Conservation (phyloP, 2,888 invertebrate genomes). For the Pilophorus perplexus region DNA sequence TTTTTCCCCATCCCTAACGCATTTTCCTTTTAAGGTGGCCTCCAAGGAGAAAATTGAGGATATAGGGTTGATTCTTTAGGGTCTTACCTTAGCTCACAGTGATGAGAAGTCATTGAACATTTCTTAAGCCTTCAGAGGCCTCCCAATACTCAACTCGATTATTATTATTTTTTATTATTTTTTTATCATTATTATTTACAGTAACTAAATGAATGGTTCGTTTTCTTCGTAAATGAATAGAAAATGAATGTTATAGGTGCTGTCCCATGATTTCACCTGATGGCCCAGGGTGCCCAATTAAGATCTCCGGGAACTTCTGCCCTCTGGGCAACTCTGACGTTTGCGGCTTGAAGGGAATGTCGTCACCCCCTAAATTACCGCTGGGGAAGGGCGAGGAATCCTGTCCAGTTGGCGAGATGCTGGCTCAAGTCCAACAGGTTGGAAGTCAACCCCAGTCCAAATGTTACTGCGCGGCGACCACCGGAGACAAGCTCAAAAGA, state of each 20-base stretch:
- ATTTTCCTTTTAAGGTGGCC: too few relatives aligned
- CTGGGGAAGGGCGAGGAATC: conserved; percentile 1
- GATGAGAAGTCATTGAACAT: too few relatives aligned
- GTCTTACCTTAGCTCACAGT: too few relatives aligned
- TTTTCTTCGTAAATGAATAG: too few relatives aligned
- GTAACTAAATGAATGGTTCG: too few relatives aligned
- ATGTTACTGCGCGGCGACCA: background rate
- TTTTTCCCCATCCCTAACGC: too few relatives aligned
- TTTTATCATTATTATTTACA: too few relatives aligned
- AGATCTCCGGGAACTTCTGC: background rate
- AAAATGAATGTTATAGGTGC: conserved; percentile 20
- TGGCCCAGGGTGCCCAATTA: conserved; percentile 10
- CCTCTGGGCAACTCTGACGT: background rate
- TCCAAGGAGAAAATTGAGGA: too few relatives aligned
- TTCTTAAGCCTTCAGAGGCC: too few relatives aligned
- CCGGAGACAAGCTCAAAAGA: background rate
- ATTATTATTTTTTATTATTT: too few relatives aligned
- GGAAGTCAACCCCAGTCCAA: background rate
- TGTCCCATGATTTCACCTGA: conserved; percentile 27
- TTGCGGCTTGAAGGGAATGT: conserved; percentile 3
- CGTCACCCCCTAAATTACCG: background rate
- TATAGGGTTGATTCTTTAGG: too few relatives aligned
- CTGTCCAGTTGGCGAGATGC: conserved; percentile 11
- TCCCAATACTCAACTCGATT: too few relatives aligned
- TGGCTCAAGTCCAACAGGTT: background rate